phyloP scores from a whole-genome alignment of 2,113 vertebrate genomes.

The Eublepharis macularius region DNA sequence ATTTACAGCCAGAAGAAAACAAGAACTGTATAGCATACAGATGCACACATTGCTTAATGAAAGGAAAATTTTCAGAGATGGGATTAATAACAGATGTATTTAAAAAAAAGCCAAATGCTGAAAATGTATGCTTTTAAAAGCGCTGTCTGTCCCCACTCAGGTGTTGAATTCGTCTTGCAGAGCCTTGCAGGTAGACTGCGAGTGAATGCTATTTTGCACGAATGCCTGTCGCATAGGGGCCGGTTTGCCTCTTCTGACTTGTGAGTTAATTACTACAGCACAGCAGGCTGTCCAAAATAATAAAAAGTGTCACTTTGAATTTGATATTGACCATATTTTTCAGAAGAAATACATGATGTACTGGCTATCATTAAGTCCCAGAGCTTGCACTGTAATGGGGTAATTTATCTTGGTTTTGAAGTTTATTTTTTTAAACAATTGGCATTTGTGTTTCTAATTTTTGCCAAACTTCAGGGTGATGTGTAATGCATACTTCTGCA shows the following conservation, averaged over 20 bases:
- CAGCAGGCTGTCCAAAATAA: neutral
- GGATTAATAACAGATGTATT: neutral
- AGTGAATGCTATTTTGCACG: conserved; percentile 24
- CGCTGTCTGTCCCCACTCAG: neutral
- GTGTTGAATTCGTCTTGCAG: conserved; percentile 21
- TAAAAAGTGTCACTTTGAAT: neutral
- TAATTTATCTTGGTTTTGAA: conserved; percentile 33
- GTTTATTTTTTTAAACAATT: neutral
- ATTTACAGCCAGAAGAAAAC: neutral
- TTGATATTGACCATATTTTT: neutral
- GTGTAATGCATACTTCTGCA: neutral
- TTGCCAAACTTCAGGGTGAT: neutral
- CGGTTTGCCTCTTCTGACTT: neutral
- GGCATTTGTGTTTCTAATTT: neutral
- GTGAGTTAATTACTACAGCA: conserved; percentile 18
- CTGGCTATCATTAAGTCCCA: neutral
- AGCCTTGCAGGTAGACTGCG: conserved; percentile 5
- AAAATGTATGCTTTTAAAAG: neutral
- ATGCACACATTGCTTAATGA: neutral
- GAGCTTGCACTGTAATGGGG: neutral
- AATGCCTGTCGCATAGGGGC: conserved; percentile 15
- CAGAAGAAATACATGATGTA: neutral
- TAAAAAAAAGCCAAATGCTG: neutral
- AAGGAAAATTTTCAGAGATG: neutral
- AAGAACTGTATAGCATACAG: neutral